A percentile compares a stretch with the other conserved stretches of the same genome.
These are phyloP conservation scores for Epizoanthus rinbou DNA, from an alignment of 92 coral and sea anemone species.

Conservation along the genomic window DNA sequence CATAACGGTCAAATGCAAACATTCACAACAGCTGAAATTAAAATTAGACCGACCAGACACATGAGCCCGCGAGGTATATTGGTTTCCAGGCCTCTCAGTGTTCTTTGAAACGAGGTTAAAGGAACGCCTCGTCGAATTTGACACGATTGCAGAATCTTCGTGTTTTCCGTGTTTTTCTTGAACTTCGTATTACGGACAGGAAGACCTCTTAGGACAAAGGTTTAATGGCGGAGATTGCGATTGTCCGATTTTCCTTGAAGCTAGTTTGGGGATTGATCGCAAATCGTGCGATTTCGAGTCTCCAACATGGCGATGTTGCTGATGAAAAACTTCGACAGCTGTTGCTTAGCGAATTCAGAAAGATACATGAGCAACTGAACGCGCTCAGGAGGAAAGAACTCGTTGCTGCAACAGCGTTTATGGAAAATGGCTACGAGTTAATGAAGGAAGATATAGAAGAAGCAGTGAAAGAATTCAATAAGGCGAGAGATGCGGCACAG, in stretches of 20 bases:
- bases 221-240: constrained; percentile 89
- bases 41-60: not conserved
- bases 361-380: constrained; percentile 83
- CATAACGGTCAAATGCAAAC: not conserved
- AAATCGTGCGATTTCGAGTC: constrained; percentile 77
- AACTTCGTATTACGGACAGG: not conserved
- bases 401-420: constrained; percentile 89
- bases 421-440: constrained; percentile 97
- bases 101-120: constrained; percentile 25
- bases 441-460: constrained; percentile 78
- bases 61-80: constrained; percentile 13
- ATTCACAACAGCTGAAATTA: constrained; percentile 21
- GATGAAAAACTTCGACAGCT: constrained; percentile 93
- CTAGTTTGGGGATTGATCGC: constrained; percentile 94
- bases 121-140: constrained; percentile 42
- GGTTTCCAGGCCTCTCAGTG: not conserved
- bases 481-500: constrained; percentile 98
- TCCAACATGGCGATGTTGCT: constrained; percentile 78
- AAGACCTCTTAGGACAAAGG: not conserved
- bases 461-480: constrained; percentile 91
- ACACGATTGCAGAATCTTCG: constrained; percentile 34
- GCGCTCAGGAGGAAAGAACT: constrained; percentile 93
- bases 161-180: not conserved
- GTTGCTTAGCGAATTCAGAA: constrained; percentile 83
- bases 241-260: constrained; percentile 87